These are phyloP conservation scores for Muscicapa adusta DNA, from an alignment of 2,113 vertebrate species.

Conservation along the genomic window DNA sequence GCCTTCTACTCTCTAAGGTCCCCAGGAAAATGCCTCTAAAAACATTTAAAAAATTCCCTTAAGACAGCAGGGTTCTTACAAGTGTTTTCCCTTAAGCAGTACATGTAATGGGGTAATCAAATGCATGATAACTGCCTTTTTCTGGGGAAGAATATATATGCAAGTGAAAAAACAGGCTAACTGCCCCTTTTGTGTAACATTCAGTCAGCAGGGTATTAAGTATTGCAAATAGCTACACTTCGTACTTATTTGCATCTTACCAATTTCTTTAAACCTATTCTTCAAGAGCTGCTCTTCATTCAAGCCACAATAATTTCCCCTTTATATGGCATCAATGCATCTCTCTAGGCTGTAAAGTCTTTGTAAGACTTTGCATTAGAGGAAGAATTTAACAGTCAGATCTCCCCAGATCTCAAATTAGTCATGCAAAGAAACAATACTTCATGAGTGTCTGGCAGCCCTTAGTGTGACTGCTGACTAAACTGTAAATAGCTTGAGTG, in stretches of 20 bases:
- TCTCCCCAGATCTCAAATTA: neutral
- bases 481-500: conserved; percentile 16
- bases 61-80: neutral
- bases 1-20: neutral
- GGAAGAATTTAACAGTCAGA: conserved; percentile 11
- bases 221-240: neutral
- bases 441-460: neutral
- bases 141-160: neutral
- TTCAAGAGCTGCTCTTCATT: neutral
- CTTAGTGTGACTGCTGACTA: neutral
- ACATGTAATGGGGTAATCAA: neutral
- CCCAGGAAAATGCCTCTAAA: neutral
- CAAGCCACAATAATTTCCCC: neutral
- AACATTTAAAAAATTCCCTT: neutral
- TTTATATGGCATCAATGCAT: neutral
- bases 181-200: neutral
- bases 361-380: neutral
- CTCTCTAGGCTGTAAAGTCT: neutral
- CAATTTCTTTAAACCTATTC: neutral
- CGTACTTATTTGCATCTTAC: neutral
- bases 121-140: neutral
- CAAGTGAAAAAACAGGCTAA: conserved; percentile 18
- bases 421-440: conserved; percentile 12
- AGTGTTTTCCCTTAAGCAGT: neutral
- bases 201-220: neutral